phyloP scores from a whole-genome alignment of 2,888 invertebrate species.

The Callosobruchus maculatus region DNA sequence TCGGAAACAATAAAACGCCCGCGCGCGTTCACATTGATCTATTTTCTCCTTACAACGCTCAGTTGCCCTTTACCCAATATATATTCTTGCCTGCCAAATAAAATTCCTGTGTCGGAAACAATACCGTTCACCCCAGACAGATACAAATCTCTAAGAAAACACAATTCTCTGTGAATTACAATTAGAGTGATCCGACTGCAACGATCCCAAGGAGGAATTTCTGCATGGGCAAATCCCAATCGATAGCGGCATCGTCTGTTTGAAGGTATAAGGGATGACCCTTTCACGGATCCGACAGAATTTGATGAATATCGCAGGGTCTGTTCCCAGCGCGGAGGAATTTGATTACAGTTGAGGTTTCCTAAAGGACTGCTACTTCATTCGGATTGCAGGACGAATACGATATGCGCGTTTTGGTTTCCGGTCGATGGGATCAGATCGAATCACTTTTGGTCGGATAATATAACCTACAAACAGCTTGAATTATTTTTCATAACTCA shows the following conservation, averaged over 20 bases:
- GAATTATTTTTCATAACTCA: no score
- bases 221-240: not conserved
- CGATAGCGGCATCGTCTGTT: not conserved
- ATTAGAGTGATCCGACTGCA: not conserved
- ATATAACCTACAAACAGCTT: no score
- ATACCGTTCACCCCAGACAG: not conserved
- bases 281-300: not conserved
- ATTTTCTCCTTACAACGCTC: not conserved
- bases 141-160: not conserved
- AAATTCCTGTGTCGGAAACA: not conserved
- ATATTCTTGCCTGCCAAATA: not conserved
- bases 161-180: not conserved
- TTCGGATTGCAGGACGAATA: not conserved
- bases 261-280: not conserved
- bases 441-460: no score
- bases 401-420: no score
- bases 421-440: no score
- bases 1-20: not conserved
- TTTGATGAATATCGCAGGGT: not conserved
- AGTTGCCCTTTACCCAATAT: not conserved
- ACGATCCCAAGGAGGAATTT: not conserved
- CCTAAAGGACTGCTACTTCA: not conserved
- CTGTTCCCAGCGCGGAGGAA: not conserved
- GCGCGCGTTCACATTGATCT: not conserved
- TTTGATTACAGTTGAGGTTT: not conserved